Base-by-base conservation (phyloP, 1,140 invertebrate species). In the Leptinotarsa texana region DNA sequence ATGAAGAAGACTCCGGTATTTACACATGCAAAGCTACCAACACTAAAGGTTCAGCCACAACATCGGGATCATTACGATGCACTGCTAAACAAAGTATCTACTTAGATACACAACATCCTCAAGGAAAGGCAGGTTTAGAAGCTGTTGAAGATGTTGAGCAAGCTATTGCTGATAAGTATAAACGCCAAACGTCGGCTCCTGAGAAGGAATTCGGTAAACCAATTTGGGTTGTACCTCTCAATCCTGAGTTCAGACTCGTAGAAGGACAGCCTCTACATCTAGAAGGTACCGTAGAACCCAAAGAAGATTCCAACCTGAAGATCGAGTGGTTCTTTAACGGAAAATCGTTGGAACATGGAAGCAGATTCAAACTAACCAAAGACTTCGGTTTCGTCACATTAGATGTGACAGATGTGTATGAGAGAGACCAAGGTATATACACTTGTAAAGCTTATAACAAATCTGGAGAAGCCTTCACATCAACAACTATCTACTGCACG, bases 291-390 rank as follows among this genome's bases (percentile, higher is more conserved):
- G 95, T 98, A 6, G 95, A 97, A 86, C 98, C 98, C 1, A 96
- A 98, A 85, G 93, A 97, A 84, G 98, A 99, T 89, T 98, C 98
- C 3, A 94, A 97, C 82, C 88, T 97, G n/a, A 94, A 92, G 80
- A 93, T 96, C 74, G 95, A 97, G 87, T 97, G 95, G 95, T 96
- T 95, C 85, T 95, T 97, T 81, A 97, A 97, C 83, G 95, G 95
- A 51, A 96, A 96, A 87, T 87, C 91, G 47, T 85, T 97, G 22
- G 93, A 94, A 78, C 93, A 95, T 83, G 95, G 93, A 77, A 92
- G 94, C 6, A 87, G 95, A 72, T 96, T 95, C 83, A 96, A 95
- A 84, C 90, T 95, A 84, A 94, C 93, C 0, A 95, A 90, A 83
- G 96, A 98, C 80, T 98, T 98, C 84, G 96, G 96, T 73, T 96